A percentile compares a stretch with the other conserved stretches of the same genome.
These are phyloP conservation scores for Elachura formosa DNA, from an alignment of 2,113 vertebrate genomes.

Conservation along the genomic window DNA sequence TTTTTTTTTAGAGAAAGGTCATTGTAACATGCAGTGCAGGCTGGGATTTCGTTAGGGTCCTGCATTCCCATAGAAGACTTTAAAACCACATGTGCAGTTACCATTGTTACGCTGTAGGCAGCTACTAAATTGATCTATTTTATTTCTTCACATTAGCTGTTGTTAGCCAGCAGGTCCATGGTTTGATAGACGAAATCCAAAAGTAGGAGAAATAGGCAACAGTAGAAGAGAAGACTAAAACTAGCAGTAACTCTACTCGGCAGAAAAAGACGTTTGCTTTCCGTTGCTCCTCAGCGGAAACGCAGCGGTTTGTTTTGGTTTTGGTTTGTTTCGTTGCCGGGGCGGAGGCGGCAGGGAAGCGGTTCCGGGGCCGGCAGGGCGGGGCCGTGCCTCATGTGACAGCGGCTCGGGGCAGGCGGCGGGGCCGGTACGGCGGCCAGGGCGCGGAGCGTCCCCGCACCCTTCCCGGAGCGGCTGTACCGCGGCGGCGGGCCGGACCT, in stretches of 20 bases:
- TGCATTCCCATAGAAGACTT: not conserved
- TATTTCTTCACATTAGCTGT: not conserved
- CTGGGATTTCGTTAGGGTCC: no score
- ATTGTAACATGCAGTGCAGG: accelerated
- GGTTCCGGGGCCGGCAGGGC: not conserved
- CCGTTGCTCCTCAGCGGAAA: no score
- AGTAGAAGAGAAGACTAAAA: not conserved
- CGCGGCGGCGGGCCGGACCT: not conserved
- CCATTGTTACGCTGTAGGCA: not conserved
- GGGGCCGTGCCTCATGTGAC: not conserved
- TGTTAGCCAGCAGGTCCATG: not conserved
- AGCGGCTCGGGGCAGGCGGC: not conserved
- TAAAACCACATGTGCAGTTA: not conserved
- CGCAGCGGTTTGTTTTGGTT: accelerated
- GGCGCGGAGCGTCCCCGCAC: not conserved
- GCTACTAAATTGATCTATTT: no score
- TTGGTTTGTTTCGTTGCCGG: not conserved
- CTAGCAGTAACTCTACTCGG: no score
- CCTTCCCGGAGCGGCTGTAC: not conserved
- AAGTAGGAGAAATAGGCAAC: not conserved
- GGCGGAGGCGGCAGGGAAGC: not conserved
- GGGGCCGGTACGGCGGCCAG: not conserved
- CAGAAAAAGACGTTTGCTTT: not conserved
- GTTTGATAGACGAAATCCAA: not conserved
- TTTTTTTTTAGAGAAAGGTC: not conserved